Evolutionary conservation across 2,888 invertebrate species (phyloP).

Genomic region (Amblyjoppa fuscipennis): DNA sequence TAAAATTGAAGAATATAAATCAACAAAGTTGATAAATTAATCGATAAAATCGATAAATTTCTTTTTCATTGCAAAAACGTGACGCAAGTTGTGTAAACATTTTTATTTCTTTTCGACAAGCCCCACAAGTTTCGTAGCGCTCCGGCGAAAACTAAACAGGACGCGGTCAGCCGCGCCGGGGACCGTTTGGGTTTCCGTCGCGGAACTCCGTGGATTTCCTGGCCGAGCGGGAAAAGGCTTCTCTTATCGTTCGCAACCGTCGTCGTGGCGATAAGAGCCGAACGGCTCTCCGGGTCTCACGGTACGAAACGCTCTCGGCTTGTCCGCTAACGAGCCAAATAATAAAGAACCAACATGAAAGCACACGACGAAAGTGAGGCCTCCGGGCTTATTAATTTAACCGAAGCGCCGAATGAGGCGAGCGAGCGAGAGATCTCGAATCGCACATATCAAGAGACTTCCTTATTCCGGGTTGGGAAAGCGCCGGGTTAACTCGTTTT

Average conservation of each 20-base stretch:
- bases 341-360: constrained; percentile 31
- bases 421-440: constrained; percentile 31
- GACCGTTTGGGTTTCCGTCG: constrained; percentile 39
- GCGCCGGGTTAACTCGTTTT: constrained; percentile 42
- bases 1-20: too few relatives aligned
- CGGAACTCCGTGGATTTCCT: constrained; percentile 49
- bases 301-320: constrained; percentile 1
- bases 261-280: constrained; percentile 52
- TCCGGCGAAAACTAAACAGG: not conserved
- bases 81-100: not conserved
- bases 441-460: constrained; percentile 36
- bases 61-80: not conserved
- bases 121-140: not conserved
- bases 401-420: constrained; percentile 18
- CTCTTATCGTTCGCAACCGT: constrained; percentile 35
- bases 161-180: constrained; percentile 6
- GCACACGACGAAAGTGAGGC: not conserved
- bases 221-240: constrained; percentile 43
- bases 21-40: too few relatives aligned
- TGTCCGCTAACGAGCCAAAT: constrained; percentile 27
- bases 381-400: constrained; percentile 49
- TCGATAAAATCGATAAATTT: too few relatives aligned
- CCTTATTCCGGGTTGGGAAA: constrained; percentile 65
- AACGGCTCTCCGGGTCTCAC: constrained; percentile 22
- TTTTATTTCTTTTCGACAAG: not conserved